These are phyloP conservation scores for Zygaena filipendulae DNA, from an alignment of 2,888 invertebrate species.

Conservation along the genomic window DNA sequence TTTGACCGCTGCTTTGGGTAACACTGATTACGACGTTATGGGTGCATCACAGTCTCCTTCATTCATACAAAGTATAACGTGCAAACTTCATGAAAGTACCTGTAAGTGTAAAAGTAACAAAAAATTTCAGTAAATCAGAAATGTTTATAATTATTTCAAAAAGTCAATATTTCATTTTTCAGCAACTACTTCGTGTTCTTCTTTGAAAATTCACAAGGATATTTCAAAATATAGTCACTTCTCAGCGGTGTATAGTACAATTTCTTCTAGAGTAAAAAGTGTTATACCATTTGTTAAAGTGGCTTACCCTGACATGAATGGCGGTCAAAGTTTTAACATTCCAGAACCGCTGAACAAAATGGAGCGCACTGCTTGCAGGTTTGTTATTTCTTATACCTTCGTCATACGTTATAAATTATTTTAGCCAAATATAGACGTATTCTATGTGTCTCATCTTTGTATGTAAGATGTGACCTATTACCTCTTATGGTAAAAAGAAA, in stretches of 20 bases:
- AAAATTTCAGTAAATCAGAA: no score
- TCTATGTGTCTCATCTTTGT: no score
- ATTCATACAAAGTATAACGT: slow-evolving; percentile 30
- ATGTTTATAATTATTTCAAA: no score
- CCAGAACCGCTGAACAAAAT: slow-evolving; percentile 71
- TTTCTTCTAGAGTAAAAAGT: slow-evolving; percentile 69
- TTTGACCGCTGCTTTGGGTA: slow-evolving; percentile 30
- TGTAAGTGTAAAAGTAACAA: no score
- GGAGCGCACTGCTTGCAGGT: slow-evolving; percentile 60
- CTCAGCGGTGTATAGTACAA: slow-evolving; percentile 55
- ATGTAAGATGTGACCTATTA: no score
- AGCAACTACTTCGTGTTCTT: slow-evolving; percentile 51
- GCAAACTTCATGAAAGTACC: slow-evolving; percentile 43
- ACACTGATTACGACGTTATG: slow-evolving; percentile 34
- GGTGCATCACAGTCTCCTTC: slow-evolving; percentile 28
- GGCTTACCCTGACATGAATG: slow-evolving; percentile 79
- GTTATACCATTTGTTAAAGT: slow-evolving; percentile 78
- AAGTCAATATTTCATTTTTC: slow-evolving; percentile 15
- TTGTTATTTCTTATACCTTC: slow-evolving; percentile 6
- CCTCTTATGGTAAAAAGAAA: no score
- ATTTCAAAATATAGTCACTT: slow-evolving; percentile 44
- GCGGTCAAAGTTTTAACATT: slow-evolving; percentile 61
- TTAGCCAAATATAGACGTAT: no score
- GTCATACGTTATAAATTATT: slow-evolving; percentile 1
- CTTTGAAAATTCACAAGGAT: slow-evolving; percentile 56